Conservation (phyloP, 2,113 vertebrate genomes). For the Pundamilia nyererei region DNA sequence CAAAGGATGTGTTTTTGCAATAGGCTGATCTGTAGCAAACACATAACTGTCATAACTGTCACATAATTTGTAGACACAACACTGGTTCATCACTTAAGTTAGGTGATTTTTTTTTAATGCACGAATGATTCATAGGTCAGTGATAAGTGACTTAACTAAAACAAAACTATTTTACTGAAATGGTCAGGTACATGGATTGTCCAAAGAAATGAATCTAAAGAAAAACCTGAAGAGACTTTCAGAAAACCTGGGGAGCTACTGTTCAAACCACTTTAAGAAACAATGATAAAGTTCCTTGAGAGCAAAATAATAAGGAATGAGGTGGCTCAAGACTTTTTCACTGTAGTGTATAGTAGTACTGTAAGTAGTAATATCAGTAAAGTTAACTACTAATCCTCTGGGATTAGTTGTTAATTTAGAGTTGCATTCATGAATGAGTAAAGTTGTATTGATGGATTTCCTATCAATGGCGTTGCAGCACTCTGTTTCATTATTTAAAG, state of each 20-base stretch:
- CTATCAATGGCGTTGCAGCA: neutral
- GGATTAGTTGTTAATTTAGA: neutral
- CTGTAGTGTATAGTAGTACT: neutral
- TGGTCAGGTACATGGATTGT: neutral
- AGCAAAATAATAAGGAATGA: neutral
- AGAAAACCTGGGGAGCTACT: neutral
- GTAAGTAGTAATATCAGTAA: neutral
- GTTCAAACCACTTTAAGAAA: neutral
- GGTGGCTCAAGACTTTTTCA: neutral
- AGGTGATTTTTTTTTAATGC: neutral
- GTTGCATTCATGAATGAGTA: neutral
- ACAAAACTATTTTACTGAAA: neutral
- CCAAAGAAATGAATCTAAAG: neutral
- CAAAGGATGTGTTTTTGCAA: neutral
- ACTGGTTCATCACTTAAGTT: neutral
- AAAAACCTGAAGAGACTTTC: neutral
- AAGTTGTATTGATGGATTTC: neutral
- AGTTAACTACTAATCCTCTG: neutral
- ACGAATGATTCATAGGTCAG: too few species aligned
- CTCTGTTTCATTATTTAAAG: neutral
- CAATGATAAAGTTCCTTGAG: neutral
- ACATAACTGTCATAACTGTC: neutral
- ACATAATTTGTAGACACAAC: neutral
- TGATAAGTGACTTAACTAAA: neutral
- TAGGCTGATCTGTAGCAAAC: neutral